Base-by-base conservation (phyloP, 2,113 vertebrate species). In the Tetraodon nigroviridis region DNA sequence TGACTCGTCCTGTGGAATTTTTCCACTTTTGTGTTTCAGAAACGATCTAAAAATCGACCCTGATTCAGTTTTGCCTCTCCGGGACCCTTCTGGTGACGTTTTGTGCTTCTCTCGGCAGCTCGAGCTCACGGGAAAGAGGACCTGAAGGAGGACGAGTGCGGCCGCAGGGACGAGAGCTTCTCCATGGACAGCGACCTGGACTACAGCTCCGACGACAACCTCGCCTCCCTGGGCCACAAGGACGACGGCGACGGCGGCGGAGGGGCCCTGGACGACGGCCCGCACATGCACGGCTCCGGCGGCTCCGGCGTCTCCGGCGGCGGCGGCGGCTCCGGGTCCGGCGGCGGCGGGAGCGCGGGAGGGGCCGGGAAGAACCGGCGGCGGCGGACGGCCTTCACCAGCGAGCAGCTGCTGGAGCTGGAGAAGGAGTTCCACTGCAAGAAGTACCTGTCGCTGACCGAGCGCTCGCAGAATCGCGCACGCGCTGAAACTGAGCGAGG, bases 391-490 rank as follows among this genome's bases (percentile, higher is more conserved):
- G 97, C 97, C 17, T 99, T 99, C 87, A 99, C 95, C 67, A 98
- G 95, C 78, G 97, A 98, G 86, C 97, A 99, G 87, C 94, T 99
- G 55, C 90, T 98, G 85, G 97, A 99, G 87, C 90, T 99, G 79
- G 97, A 99, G 85, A 99, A 99, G 73, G 97, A 98, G 67, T 98
- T 99, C 56, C 97, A 98, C 89, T 98, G 96, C 84, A 99, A 99
- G 86, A 99, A 99, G 79, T 99, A 99, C 89, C 94, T 99, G 62
- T 98, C 95, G 4, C 86, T 99, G 42, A 98, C 97, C 0, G 97
- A 99, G 91, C 91, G 96, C 73, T 99, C 97, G 0, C 97, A 99
- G 92, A 99, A 99, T 99, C 67, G 97, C 97, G 5, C 97, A 99
- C 5, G 95, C 96, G 29, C 92, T 99, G 74, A 97, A 98, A 70